Conservation (phyloP, 1,140 invertebrate genomes). For the Atopsyche davidsoni region DNA sequence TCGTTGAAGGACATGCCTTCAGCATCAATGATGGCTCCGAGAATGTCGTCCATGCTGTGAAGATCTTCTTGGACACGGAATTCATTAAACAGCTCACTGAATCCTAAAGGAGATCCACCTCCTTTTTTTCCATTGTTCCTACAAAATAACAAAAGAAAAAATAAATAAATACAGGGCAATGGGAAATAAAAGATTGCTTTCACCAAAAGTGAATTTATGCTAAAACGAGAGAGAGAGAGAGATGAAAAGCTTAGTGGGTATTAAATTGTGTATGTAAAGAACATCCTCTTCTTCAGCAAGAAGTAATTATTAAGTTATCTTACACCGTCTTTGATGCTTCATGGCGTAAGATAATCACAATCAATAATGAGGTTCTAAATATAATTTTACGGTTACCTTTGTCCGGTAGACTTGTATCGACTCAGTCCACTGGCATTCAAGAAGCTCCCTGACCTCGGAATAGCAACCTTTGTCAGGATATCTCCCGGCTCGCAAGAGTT, state of each 20-base stretch:
- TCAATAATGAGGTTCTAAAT: too few species aligned
- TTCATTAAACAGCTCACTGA: conserved; percentile 77
- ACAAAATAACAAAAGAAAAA: conserved; percentile 32
- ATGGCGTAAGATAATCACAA: too few species aligned
- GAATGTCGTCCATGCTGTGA: conserved; percentile 80
- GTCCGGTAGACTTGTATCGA: conserved; percentile 59
- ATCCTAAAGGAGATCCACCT: conserved; percentile 69
- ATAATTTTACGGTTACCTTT: conserved; percentile 48
- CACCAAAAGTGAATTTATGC: too few species aligned
- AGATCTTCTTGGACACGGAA: conserved; percentile 78
- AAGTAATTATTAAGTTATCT: too few species aligned
- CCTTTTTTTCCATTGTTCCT: conserved; percentile 54
- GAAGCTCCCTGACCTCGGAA: conserved; percentile 76
- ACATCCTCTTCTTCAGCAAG: too few species aligned
- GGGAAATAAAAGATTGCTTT: not conserved
- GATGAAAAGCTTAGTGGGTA: too few species aligned
- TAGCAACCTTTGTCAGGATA: conserved; percentile 74
- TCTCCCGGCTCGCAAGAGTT: conserved; percentile 57
- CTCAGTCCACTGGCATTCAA: conserved; percentile 67
- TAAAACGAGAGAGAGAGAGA: too few species aligned
- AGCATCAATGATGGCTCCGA: conserved; percentile 79
- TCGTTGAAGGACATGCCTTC: conserved; percentile 91
- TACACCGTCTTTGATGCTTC: too few species aligned
- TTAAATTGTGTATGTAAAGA: too few species aligned
- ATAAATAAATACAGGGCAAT: conserved; percentile 13